phyloP scores from a whole-genome alignment of 1,140 invertebrate genomes.

The Dermatophagoides farinae region DNA sequence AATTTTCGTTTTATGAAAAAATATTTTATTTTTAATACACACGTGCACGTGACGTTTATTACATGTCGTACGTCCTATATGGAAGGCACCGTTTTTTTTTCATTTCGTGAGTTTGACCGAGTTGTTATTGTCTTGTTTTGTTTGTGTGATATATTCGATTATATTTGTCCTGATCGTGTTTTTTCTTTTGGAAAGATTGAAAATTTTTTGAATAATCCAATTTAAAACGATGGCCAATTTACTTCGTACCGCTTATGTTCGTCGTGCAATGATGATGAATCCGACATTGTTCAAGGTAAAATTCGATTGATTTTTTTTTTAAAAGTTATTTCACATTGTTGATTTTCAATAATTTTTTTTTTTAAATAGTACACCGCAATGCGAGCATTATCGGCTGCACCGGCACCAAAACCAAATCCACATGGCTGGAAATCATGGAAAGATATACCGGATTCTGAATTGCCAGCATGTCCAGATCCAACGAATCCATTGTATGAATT shows the following conservation, averaged over 20 bases:
- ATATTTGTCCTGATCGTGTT: background rate
- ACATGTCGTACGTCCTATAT: background rate
- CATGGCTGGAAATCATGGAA: constrained; percentile 13
- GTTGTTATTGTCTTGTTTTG: background rate
- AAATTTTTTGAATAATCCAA: background rate
- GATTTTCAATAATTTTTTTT: too few relatives aligned
- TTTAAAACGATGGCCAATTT: background rate
- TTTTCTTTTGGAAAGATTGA: background rate
- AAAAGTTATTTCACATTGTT: too few relatives aligned
- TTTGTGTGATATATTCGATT: background rate
- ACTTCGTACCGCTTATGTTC: background rate
- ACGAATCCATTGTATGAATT: constrained; percentile 3
- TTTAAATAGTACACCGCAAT: background rate
- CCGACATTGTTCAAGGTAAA: constrained; percentile 1
- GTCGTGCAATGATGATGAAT: background rate
- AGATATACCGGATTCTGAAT: constrained; percentile 10
- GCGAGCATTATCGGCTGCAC: background rate
- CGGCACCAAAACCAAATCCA: background rate
- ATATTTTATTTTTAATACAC: too few relatives aligned
- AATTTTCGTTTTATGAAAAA: too few relatives aligned
- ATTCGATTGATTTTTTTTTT: too few relatives aligned
- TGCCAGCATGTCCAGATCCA: constrained; percentile 4
- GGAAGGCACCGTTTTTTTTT: background rate
- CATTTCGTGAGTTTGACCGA: background rate
- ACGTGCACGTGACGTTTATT: too few relatives aligned